Evolutionary conservation across 1,140 invertebrate species (phyloP).

Genomic region (Diabrotica undecimpunctata): DNA sequence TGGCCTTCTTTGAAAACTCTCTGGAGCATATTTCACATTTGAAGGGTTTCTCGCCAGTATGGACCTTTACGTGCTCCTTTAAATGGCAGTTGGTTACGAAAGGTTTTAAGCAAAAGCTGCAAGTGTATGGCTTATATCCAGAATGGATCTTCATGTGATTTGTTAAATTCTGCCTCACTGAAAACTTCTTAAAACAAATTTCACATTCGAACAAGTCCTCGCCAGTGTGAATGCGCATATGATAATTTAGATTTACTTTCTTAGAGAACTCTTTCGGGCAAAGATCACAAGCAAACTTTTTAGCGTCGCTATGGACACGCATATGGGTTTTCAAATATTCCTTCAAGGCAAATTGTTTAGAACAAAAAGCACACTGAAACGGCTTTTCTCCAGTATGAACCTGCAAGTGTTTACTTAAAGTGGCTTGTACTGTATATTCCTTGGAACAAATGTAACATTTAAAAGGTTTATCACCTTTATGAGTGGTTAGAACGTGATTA

Average conservation of each 20-base stretch:
- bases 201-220: neutral
- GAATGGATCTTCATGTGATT: neutral
- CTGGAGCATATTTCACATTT: neutral
- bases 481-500: no score
- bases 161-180: no score
- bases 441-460: no score
- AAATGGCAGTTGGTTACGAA: neutral
- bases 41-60: neutral
- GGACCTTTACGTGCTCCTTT: neutral
- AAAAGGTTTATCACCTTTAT: no score
- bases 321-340: neutral
- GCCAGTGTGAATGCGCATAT: neutral
- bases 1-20: neutral
- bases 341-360: neutral
- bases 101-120: neutral
- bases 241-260: no score
- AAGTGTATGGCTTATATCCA: constrained; percentile 3
- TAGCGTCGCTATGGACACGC: neutral
- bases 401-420: neutral
- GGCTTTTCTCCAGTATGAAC: constrained; percentile 9
- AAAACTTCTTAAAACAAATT: neutral
- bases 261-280: no score
- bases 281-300: neutral
- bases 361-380: neutral
- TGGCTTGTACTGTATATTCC: neutral